Evolutionary conservation across 2,113 vertebrate genomes (phyloP).

Genomic region (Sceloporus undulatus): DNA sequence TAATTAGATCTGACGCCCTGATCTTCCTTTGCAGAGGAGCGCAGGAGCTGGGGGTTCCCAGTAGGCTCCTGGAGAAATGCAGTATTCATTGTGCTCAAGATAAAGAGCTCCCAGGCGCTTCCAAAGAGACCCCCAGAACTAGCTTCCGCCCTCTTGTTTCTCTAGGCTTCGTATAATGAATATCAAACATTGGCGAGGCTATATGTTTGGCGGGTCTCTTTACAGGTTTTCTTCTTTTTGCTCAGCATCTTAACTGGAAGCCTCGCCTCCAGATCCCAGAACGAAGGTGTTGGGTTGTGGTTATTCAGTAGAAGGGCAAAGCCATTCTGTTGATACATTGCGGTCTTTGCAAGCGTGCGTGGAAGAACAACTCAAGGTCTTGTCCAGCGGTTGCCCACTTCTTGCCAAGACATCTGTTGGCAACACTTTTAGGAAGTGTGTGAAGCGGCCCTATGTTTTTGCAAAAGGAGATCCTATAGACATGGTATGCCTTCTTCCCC

Average conservation of each 20-base stretch:
- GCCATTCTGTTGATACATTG: background rate
- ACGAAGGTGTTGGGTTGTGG: no score
- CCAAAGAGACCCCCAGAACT: slow-evolving; percentile 67
- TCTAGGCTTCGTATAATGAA: slow-evolving; percentile 60
- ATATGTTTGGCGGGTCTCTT: background rate
- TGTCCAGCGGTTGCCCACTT: background rate
- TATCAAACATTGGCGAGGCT: background rate
- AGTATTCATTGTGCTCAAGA: slow-evolving; percentile 80
- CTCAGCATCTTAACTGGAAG: background rate
- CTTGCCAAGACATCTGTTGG: background rate
- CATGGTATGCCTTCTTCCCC: no score
- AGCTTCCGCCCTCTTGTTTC: slow-evolving; percentile 62
- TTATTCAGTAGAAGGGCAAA: background rate
- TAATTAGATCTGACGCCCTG: slow-evolving; percentile 80
- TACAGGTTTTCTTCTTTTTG: slow-evolving; percentile 45
- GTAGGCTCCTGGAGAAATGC: slow-evolving; percentile 68
- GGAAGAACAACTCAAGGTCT: background rate
- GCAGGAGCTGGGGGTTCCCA: slow-evolving; percentile 73
- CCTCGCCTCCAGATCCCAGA: background rate
- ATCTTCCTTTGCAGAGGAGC: slow-evolving; percentile 72
- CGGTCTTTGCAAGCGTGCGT: no score
- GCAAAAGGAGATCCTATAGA: no score
- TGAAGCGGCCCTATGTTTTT: background rate
- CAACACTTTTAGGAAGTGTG: background rate
- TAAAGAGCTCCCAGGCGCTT: slow-evolving; percentile 75